Conservation (phyloP, 1,140 invertebrate genomes). For the Bombyx mori region DNA sequence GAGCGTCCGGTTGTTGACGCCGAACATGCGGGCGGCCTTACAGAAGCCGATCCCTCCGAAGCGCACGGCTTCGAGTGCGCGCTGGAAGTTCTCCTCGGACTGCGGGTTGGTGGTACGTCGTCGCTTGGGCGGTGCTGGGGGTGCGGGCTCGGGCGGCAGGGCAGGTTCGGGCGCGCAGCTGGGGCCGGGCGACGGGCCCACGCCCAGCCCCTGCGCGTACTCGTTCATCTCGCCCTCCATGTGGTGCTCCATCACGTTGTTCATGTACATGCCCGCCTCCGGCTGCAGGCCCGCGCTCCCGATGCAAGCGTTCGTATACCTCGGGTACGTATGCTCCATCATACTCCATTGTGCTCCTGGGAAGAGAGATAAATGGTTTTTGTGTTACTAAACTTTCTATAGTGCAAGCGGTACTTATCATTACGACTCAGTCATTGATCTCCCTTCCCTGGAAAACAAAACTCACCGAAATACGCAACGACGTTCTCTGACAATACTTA, state of each 20-base stretch:
- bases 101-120: conserved; percentile 74
- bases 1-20: conserved; percentile 85
- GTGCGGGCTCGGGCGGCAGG: conserved; percentile 16
- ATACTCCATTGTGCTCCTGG: conserved; percentile 64
- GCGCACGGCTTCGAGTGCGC: conserved; percentile 83
- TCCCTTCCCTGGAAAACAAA: conserved; percentile 65
- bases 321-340: conserved; percentile 59
- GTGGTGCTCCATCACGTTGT: conserved; percentile 43
- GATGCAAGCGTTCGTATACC: conserved; percentile 52
- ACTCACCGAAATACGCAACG: conserved; percentile 1
- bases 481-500: background rate
- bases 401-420: conserved; percentile 26
- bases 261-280: conserved; percentile 48
- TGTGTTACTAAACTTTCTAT: conserved; percentile 35
- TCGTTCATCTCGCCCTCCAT: conserved; percentile 35
- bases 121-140: conserved; percentile 22
- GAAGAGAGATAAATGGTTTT: conserved; percentile 69
- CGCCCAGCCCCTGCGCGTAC: conserved; percentile 36
- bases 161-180: conserved; percentile 27
- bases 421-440: conserved; percentile 44
- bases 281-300: conserved; percentile 33
- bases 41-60: conserved; percentile 88
- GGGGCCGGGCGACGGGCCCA: conserved; percentile 40
- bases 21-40: conserved; percentile 84
- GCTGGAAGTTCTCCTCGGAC: conserved; percentile 83